These are phyloP conservation scores for Pogonophryne albipinna DNA, from an alignment of 2,797 vertebrate genomes.

Conservation along the genomic window DNA sequence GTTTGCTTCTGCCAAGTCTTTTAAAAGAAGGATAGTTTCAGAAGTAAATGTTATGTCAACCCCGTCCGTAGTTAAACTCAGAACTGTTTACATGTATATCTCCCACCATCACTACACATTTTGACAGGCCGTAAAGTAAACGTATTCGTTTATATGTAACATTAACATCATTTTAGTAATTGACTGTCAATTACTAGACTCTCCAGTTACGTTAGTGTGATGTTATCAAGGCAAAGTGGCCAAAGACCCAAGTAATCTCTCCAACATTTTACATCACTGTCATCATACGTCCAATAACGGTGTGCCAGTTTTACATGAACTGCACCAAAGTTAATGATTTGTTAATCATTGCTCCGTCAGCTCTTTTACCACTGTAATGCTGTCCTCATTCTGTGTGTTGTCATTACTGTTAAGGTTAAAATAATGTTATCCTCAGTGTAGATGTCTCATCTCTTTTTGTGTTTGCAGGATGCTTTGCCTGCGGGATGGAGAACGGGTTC, in stretches of 20 bases:
- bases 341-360: background rate
- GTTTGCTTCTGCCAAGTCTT: accelerated
- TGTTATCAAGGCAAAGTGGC: background rate
- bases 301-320: background rate
- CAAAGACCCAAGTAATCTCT: conserved; percentile 29
- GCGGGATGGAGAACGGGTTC: conserved; percentile 99
- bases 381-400: background rate
- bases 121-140: conserved; percentile 22
- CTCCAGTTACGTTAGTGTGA: background rate
- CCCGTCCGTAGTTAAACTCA: background rate
- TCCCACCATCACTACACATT: conserved; percentile 6
- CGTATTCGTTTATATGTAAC: background rate
- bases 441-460: conserved; percentile 17
- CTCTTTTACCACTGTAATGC: background rate
- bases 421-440: background rate
- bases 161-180: background rate
- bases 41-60: background rate
- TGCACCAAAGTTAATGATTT: conserved; percentile 25
- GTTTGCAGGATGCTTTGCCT: conserved; percentile 95
- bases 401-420: background rate
- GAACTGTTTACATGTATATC: background rate
- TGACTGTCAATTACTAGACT: background rate
- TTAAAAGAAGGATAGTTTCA: background rate
- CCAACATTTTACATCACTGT: background rate
- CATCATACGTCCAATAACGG: background rate